A percentile compares a stretch with the other conserved stretches of the same genome.
phyloP scores from a whole-genome alignment of 2,113 vertebrate genomes.

The Pollachius pollachius region DNA sequence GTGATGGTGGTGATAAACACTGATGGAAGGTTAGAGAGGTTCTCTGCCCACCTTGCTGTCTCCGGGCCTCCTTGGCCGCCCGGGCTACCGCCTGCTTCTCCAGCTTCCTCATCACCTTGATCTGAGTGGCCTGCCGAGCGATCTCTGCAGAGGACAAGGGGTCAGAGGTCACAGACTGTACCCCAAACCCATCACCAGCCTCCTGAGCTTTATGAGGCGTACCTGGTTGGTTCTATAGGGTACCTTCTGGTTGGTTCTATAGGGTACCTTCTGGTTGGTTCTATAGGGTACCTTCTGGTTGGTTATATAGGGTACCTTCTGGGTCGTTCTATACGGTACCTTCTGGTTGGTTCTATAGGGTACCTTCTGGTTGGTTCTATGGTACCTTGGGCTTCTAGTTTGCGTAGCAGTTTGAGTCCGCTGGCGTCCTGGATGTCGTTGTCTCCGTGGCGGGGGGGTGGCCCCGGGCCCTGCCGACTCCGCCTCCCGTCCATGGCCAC shows the following conservation, averaged over 20 bases:
- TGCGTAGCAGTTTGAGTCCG: constrained; percentile 84
- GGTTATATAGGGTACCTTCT: no score
- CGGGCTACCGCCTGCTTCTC: constrained; percentile 91
- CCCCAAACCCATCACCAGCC: no score
- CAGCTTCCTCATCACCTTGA: constrained; percentile 92
- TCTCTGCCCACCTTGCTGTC: constrained; percentile 68
- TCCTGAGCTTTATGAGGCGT: neutral
- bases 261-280: no score
- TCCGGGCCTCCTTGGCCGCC: constrained; percentile 92
- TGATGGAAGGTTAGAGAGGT: no score
- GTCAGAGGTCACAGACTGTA: neutral
- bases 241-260: no score
- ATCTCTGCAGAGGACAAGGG: constrained; percentile 80
- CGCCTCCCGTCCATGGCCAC: constrained; percentile 87
- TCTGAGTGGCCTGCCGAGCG: constrained; percentile 92
- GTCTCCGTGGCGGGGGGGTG: constrained; percentile 75
- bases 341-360: no score
- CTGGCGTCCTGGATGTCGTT: constrained; percentile 73
- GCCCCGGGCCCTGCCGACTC: constrained; percentile 76
- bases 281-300: no score
- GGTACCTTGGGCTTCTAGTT: constrained; percentile 90
- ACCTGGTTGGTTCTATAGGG: neutral
- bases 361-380: no score
- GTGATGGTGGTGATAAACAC: neutral
- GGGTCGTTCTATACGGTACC: no score